Evolutionary conservation across 1,140 invertebrate species (phyloP).

Genomic region (Platyscapa corneri): DNA sequence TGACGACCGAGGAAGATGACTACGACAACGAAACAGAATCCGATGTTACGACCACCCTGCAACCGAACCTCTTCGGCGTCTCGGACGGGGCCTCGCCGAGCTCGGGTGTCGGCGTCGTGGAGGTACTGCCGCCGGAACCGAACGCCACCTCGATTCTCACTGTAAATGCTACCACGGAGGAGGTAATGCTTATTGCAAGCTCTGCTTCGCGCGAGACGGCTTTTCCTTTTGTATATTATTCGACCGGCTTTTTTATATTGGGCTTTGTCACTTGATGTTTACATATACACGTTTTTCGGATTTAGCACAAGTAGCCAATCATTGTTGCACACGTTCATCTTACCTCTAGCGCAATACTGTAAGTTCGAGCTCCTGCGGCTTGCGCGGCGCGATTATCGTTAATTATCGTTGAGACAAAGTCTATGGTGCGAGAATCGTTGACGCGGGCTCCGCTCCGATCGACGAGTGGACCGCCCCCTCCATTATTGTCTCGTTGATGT

Average conservation of each 20-base stretch:
- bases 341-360: background rate
- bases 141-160: conserved; percentile 59
- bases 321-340: conserved; percentile 8
- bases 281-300: background rate
- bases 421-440: background rate
- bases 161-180: conserved; percentile 63
- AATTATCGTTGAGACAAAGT: no score
- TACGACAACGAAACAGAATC: conserved; percentile 28
- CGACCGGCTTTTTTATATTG: conserved; percentile 32
- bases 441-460: background rate
- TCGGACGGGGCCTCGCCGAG: conserved; percentile 31
- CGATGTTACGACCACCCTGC: conserved; percentile 6
- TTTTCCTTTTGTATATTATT: conserved; percentile 48
- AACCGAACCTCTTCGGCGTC: conserved; percentile 1
- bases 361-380: background rate
- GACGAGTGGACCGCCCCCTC: background rate
- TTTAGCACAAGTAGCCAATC: conserved; percentile 2
- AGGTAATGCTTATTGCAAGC: conserved; percentile 69
- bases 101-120: background rate
- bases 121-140: conserved; percentile 42
- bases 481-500: no score
- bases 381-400: background rate
- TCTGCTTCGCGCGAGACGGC: conserved; percentile 44
- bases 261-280: conserved; percentile 41
- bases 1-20: conserved; percentile 8